Evolutionary conservation across 2,797 vertebrate species (phyloP).

Genomic region (Leuciscus waleckii): DNA sequence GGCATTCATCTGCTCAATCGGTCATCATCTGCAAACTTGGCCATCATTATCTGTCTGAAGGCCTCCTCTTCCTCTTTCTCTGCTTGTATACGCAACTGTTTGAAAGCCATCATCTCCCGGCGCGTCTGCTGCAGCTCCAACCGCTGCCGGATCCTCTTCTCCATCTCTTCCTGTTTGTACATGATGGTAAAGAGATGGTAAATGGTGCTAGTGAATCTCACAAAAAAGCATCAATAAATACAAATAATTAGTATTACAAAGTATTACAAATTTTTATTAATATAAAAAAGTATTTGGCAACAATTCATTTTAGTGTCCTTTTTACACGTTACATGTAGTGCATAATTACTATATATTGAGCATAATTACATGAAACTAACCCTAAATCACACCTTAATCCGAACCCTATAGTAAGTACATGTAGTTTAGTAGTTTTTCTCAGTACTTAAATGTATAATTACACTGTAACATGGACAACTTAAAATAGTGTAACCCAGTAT

Average conservation of each 20-base stretch:
- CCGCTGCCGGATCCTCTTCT: constrained; percentile 84
- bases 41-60: constrained; percentile 82
- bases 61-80: constrained; percentile 85
- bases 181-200: neutral
- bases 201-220: neutral
- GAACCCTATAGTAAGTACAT: neutral
- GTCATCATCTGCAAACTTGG: constrained; percentile 91
- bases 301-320: neutral
- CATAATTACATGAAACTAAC: neutral
- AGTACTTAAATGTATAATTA: neutral
- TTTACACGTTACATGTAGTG: neutral
- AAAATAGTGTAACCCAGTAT: no score
- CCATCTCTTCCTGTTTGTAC: constrained; percentile 83
- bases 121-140: constrained; percentile 83
- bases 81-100: constrained; percentile 77
- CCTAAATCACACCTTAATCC: neutral
- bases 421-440: neutral
- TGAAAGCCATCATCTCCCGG: constrained; percentile 86
- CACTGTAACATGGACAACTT: neutral
- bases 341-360: neutral
- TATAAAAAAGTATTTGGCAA: neutral
- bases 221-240: neutral
- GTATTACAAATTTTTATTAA: neutral
- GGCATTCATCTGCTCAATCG: constrained; percentile 90
- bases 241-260: neutral